Base-by-base conservation (phyloP, 35 echinoderm and acorn worm species). In the Amphiura filiformis region DNA sequence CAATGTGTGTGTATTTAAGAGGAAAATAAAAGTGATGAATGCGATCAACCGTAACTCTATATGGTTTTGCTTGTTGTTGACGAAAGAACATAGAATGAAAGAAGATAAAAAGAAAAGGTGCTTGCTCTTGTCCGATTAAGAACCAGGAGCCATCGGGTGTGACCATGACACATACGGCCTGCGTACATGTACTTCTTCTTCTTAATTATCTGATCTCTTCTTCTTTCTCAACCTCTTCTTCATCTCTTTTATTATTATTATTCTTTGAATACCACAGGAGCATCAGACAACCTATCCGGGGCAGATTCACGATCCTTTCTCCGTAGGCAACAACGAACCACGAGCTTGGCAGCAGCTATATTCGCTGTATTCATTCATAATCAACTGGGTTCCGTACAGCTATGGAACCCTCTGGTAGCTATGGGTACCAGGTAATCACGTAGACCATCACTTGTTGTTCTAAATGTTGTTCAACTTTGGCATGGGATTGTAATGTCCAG, bases 381-480 rank as follows among this genome's bases (percentile, higher is more conserved):
- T 97, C 33, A 97, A 97, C 89, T 97, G 92, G 95, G 80, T 86
- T 9, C 95, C 95, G 14, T 97, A 93, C 86, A 44, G 79, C 30
- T 14, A 93, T 20, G 85, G 78, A 1, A 40, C 84, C 28, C 17
- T 93, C 20, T 47, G 39, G 20, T 97, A 97, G 35, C 13, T 81
- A 31, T 89, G 93, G 35, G 49, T 75, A 1, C 36, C 49, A 11
- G 31, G 17, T 36, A 28, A 70, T 34, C 35, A 38, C 2, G 31
- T 32, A n/a, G 5, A 82, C 0, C 15, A 35, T 36, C 80, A 87
- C 35, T 31, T 65, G 31, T 31, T 91, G 1, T 93, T 87, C 41
- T 79, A 88, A 78, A 32, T 88, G 0, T 82, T 82, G 1, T 84
- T 84, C 37, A 34, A 93, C 28, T 97, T 97, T 78, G 95, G 88